These are phyloP conservation scores for Ascaphus truei DNA, from an alignment of 2,113 vertebrate species.

Conservation along the genomic window DNA sequence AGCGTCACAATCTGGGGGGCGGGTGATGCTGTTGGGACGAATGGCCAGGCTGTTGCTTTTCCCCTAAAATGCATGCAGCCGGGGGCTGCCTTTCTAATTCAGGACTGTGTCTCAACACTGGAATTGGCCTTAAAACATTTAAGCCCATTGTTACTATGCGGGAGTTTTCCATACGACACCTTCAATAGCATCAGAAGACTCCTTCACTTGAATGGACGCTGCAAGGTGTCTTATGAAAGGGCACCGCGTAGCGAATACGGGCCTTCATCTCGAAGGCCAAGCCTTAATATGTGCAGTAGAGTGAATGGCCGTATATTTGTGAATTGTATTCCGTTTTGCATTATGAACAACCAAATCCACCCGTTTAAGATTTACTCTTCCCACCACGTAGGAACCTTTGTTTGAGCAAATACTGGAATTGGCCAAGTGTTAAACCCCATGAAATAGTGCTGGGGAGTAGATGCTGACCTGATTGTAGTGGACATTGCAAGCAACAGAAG, in stretches of 20 bases:
- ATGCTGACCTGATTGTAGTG: too few species aligned
- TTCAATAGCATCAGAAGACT: too few species aligned
- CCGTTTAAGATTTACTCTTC: background rate
- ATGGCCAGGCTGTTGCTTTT: background rate
- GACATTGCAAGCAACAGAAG: too few species aligned
- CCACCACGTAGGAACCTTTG: too few species aligned
- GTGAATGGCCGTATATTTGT: background rate
- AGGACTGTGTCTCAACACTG: constrained; percentile 28
- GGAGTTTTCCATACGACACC: background rate
- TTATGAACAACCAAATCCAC: background rate
- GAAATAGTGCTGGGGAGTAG: too few species aligned
- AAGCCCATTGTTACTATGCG: background rate
- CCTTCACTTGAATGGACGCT: too few species aligned
- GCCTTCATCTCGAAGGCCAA: constrained; percentile 41
- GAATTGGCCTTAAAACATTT: constrained; percentile 52
- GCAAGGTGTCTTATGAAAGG: background rate
- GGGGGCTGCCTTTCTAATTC: constrained; percentile 34
- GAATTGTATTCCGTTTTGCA: background rate
- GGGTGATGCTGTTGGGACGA: background rate
- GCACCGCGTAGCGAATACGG: background rate
- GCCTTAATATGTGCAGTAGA: constrained; percentile 51
- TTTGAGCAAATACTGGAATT: too few species aligned
- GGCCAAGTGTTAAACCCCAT: too few species aligned
- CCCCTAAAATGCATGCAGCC: constrained; percentile 10
- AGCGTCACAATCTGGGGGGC: background rate